phyloP scores from a whole-genome alignment of 2,113 vertebrate genomes.

The Phainopepla nitens region DNA sequence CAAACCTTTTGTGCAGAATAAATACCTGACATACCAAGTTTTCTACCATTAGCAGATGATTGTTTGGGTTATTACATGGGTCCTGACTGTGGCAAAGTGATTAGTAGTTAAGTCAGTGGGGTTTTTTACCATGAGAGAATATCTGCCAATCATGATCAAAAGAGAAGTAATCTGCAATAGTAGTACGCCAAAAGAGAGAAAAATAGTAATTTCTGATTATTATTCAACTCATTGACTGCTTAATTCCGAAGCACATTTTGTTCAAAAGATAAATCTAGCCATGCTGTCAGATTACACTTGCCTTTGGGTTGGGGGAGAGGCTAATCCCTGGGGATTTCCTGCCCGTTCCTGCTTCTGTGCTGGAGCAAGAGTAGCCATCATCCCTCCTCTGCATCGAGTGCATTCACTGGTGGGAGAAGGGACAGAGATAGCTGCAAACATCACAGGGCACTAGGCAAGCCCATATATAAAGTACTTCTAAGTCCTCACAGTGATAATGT shows the following conservation, averaged over 20 bases:
- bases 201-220: conserved; percentile 47
- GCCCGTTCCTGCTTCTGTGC: background rate
- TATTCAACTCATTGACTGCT: conserved; percentile 27
- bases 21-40: background rate
- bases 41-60: background rate
- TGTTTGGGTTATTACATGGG: background rate
- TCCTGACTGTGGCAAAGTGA: background rate
- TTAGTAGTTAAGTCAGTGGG: background rate
- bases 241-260: background rate
- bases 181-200: background rate
- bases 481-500: background rate
- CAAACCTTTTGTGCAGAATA: background rate
- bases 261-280: background rate
- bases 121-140: background rate
- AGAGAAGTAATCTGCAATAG: background rate
- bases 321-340: background rate
- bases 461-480: background rate
- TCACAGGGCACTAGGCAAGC: background rate
- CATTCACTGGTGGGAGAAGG: background rate
- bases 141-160: conserved; percentile 1
- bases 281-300: background rate
- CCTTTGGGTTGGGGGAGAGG: background rate
- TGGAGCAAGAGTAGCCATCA: background rate
- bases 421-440: background rate
- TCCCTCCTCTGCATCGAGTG: background rate